Evolutionary conservation across 2,888 invertebrate genomes (phyloP).

Genomic region (Heliconius ismenius): DNA sequence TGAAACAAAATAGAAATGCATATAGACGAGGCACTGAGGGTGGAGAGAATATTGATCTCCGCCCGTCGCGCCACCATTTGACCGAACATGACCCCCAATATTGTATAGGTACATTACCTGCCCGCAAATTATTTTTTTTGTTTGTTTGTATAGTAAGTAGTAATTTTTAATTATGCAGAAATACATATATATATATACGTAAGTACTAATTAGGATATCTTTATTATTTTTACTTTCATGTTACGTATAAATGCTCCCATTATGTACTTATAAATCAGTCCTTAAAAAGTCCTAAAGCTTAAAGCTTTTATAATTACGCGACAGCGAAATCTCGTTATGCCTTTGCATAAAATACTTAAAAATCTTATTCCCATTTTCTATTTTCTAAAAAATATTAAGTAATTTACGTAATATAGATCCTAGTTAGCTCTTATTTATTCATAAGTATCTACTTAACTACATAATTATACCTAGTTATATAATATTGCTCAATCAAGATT

Average conservation of each 20-base stretch:
- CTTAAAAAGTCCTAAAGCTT: too few species aligned
- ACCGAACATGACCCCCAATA: slow-evolving; percentile 73
- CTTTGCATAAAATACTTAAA: too few species aligned
- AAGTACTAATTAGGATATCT: background rate
- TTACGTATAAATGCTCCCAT: background rate
- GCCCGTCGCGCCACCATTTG: slow-evolving; percentile 73
- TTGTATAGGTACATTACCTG: slow-evolving; percentile 29
- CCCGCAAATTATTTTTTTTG: background rate
- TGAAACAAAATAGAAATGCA: slow-evolving; percentile 53
- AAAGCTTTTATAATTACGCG: background rate
- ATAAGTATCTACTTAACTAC: too few species aligned
- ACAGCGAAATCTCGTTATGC: background rate
- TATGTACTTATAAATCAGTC: background rate
- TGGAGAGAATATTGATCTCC: slow-evolving; percentile 69
- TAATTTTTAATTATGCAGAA: background rate
- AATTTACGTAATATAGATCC: too few species aligned
- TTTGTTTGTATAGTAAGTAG: slow-evolving; percentile 3
- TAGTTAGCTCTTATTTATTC: too few species aligned
- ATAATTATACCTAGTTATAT: too few species aligned
- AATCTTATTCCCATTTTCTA: too few species aligned
- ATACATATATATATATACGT: background rate
- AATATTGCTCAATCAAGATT: too few species aligned
- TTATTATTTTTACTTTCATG: background rate
- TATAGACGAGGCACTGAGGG: slow-evolving; percentile 48
- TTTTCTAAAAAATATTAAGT: too few species aligned